Conservation (phyloP, 1,140 invertebrate species). For the Onthophagus taurus region DNA sequence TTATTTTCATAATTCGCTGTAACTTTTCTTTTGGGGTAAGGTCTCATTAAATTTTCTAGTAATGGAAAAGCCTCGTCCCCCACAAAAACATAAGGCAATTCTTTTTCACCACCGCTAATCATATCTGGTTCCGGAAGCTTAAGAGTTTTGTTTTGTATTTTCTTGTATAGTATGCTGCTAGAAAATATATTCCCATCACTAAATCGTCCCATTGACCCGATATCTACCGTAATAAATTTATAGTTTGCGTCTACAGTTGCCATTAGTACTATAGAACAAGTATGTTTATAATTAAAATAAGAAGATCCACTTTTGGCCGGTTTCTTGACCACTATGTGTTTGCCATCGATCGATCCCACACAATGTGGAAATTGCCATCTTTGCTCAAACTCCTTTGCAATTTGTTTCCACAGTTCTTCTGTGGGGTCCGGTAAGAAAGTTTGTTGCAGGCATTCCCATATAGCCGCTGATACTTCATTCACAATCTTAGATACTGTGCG, state of each 20-base stretch:
- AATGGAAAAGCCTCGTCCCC: slow-evolving; percentile 11
- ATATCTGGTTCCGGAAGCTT: slow-evolving; percentile 1
- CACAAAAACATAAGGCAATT: slow-evolving; percentile 16
- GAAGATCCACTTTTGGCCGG: slow-evolving; percentile 28
- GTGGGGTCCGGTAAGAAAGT: no score
- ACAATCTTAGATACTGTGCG: no score
- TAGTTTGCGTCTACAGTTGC: slow-evolving; percentile 35
- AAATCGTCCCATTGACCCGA: slow-evolving; percentile 37
- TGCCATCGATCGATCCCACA: slow-evolving; percentile 33
- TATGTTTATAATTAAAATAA: slow-evolving; percentile 31
- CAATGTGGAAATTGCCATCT: no score
- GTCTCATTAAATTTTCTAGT: slow-evolving; percentile 5
- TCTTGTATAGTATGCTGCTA: not conserved
- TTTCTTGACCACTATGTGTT: slow-evolving; percentile 33
- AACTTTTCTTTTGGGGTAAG: slow-evolving; percentile 8
- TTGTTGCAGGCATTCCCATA: no score
- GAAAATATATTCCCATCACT: slow-evolving; percentile 35
- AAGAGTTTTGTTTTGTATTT: not conserved
- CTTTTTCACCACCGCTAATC: no score
- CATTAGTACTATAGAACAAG: slow-evolving; percentile 37
- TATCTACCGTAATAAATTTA: slow-evolving; percentile 34
- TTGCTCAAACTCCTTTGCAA: no score
- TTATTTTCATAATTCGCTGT: slow-evolving; percentile 15
- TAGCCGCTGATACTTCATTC: no score
- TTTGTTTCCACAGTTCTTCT: no score